A percentile compares a stretch with the other conserved stretches of the same genome.
phyloP scores from a whole-genome alignment of 2,113 vertebrate genomes.

The Bathybates hornii region DNA sequence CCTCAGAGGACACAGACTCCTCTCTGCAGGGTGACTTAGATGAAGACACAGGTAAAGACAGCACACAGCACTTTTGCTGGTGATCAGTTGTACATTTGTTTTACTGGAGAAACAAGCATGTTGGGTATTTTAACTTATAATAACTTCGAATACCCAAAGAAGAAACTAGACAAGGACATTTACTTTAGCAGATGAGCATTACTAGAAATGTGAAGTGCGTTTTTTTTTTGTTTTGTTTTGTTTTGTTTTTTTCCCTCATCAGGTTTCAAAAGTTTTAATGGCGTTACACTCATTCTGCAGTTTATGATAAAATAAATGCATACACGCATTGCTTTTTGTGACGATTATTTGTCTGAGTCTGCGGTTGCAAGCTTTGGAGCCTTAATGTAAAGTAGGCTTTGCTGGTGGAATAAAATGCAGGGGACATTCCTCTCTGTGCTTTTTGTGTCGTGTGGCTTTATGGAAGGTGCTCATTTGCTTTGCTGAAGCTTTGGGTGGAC shows the following conservation, averaged over 20 bases:
- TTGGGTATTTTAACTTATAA: neutral
- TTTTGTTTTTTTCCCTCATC: neutral
- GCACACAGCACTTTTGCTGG: neutral
- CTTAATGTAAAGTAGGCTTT: conserved; percentile 40
- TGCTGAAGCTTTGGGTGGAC: conserved; percentile 58
- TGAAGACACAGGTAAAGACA: conserved; percentile 63
- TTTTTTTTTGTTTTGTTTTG: neutral
- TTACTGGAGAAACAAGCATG: neutral
- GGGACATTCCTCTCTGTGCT: conserved; percentile 64
- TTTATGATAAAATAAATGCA: neutral
- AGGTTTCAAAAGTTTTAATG: neutral
- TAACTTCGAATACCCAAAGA: neutral
- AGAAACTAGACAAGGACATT: neutral
- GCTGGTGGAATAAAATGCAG: conserved; percentile 47
- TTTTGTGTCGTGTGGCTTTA: conserved; percentile 75
- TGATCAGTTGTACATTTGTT: neutral
- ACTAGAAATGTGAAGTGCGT: neutral
- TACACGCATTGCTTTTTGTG: neutral
- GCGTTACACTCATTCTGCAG: neutral
- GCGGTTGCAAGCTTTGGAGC: conserved; percentile 7
- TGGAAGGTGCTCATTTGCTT: conserved; percentile 67
- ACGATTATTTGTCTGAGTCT: neutral
- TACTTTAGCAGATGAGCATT: neutral
- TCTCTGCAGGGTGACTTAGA: conserved; percentile 53
- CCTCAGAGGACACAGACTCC: conserved; percentile 53